Base-by-base conservation (phyloP, 2,888 invertebrate genomes). In the Tetheella fluctuosa region DNA sequence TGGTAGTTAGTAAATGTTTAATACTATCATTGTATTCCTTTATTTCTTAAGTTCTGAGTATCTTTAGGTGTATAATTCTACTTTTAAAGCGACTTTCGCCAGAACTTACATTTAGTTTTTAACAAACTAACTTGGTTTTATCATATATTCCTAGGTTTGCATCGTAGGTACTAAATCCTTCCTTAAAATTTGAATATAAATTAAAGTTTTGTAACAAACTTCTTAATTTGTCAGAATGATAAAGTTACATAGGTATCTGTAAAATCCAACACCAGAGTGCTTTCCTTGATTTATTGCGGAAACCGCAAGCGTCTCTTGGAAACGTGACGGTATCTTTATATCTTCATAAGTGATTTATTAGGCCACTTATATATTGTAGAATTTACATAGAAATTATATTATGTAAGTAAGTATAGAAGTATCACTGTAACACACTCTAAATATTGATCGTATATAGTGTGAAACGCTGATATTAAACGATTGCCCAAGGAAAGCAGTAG, bases 211-310 rank as follows among this genome's bases (percentile, higher is more conserved):
- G n/a, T n/a, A n/a, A n/a, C n/a, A n/a, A n/a, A n/a, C n/a, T n/a
- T n/a, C n/a, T n/a, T n/a, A n/a, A n/a, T n/a, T n/a, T n/a, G n/a
- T n/a, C n/a, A n/a, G n/a, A n/a, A n/a, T n/a, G n/a, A n/a, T n/a
- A n/a, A n/a, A n/a, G n/a, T n/a, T n/a, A n/a, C n/a, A n/a, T n/a
- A n/a, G n/a, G 12, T 42, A 42, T 17, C 42, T 42, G 42, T 42
- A n/a, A 42, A 42, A 42, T 42, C 42, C 15, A 42, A 42, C 15
- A 2, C 17, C 17, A 15, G 15, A 42, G 17, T 17, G 42, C 73
- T 73, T 71, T 71, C 71, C 52, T 63, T 69, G 74, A 80, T 79
- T 79, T 80, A 80, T 79, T 66, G 71, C 76, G 77, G 74, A 76
- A 79, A 69, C 66, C 64, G 48, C 64, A 59, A 56, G 60, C 64